Conservation (phyloP, 64 coral and sea anemone species). For the Trachythela sp. region DNA sequence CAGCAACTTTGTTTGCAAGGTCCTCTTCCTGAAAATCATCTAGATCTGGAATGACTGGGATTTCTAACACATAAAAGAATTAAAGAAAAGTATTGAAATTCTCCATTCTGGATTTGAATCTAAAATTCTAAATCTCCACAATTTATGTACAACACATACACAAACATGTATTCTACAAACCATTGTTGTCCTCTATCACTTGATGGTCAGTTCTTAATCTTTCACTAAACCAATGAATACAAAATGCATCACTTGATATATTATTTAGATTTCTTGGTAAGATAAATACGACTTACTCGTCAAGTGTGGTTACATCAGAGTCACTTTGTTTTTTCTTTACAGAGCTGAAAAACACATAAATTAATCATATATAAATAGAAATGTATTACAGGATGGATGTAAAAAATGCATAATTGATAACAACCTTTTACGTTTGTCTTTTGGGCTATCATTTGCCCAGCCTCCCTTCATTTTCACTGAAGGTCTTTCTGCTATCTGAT, state of each 20-base stretch:
- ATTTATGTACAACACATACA: background rate
- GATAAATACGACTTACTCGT: background rate
- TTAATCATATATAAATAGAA: background rate
- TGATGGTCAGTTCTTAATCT: background rate
- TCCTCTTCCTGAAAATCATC: constrained; percentile 99
- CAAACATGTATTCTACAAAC: background rate
- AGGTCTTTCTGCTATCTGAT: background rate
- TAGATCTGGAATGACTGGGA: constrained; percentile 84
- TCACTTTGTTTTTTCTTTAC: background rate
- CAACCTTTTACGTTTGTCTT: background rate
- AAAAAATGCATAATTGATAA: background rate
- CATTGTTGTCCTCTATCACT: background rate
- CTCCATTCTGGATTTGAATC: background rate
- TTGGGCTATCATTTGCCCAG: background rate
- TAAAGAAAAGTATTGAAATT: background rate
- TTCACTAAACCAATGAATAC: background rate
- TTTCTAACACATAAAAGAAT: constrained; percentile 45
- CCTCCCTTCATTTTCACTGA: background rate
- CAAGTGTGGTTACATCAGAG: background rate
- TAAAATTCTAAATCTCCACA: background rate
- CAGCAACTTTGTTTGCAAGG: constrained; percentile 86
- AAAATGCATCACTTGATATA: background rate
- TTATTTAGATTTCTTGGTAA: too few relatives aligned
- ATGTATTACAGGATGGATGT: background rate
- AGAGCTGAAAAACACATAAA: background rate